Percentiles rank a stretch among this genome's conserved stretches.
Evolutionary conservation across 2,888 invertebrate genomes (phyloP).

Genomic region (Parnassius glacialis): DNA sequence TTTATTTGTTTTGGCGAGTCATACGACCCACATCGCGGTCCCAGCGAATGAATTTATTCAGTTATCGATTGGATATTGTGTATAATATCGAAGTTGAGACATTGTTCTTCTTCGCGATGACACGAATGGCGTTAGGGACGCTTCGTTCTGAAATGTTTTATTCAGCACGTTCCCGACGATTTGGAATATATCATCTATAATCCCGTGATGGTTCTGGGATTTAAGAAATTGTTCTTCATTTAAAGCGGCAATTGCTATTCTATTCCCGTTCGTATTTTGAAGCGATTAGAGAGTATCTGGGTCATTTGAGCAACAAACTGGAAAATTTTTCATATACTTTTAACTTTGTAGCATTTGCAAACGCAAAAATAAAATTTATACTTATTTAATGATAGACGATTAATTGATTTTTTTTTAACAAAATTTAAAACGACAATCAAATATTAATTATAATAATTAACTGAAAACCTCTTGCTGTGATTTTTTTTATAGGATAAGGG

Average conservation of each 20-base stretch:
- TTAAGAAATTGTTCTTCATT: conserved; percentile 3
- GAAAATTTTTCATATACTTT: neutral
- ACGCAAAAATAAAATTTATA: too few relatives aligned
- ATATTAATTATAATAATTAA: too few relatives aligned
- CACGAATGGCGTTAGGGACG: conserved; percentile 10
- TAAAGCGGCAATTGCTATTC: neutral
- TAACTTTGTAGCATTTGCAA: too few relatives aligned
- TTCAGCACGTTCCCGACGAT: conserved; percentile 8
- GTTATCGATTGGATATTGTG: conserved; percentile 75
- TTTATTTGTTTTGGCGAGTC: conserved; percentile 79
- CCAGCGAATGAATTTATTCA: conserved; percentile 76
- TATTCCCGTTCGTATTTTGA: neutral
- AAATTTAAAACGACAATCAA: too few relatives aligned
- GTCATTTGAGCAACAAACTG: neutral
- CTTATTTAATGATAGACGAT: too few relatives aligned
- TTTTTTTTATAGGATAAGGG: too few relatives aligned
- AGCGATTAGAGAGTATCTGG: neutral
- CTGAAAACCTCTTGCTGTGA: too few relatives aligned
- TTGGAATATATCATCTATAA: conserved; percentile 9
- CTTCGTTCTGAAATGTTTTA: conserved; percentile 13
- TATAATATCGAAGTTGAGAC: conserved; percentile 61
- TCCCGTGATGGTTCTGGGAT: neutral
- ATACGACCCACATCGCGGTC: conserved; percentile 75
- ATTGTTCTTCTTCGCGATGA: conserved; percentile 34
- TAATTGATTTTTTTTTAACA: too few relatives aligned